A percentile compares a stretch with the other conserved stretches of the same genome.
These are phyloP conservation scores for Acholoe squamosa DNA, from an alignment of 2,888 invertebrate genomes.

Conservation along the genomic window DNA sequence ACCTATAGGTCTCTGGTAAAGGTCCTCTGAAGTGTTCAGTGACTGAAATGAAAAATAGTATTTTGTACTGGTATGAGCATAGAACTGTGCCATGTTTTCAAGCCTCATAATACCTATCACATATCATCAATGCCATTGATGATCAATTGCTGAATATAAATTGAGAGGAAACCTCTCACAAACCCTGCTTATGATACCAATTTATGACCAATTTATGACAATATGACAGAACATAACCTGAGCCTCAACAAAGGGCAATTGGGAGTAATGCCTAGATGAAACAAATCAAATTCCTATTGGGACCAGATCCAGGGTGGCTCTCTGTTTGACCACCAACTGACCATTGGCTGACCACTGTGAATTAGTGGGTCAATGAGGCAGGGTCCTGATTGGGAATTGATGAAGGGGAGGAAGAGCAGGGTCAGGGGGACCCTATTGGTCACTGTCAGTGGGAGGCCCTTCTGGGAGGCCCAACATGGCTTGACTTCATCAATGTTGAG, in stretches of 20 bases:
- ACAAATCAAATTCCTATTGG: slow-evolving; percentile 27
- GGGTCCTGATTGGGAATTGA: background rate
- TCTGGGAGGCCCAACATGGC: background rate
- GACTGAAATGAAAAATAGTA: too few species aligned
- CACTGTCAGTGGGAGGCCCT: background rate
- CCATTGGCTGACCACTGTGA: slow-evolving; percentile 1
- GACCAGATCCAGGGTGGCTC: background rate
- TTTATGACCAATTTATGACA: too few species aligned
- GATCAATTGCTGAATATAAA: too few species aligned
- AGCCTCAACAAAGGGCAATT: background rate
- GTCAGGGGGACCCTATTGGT: background rate
- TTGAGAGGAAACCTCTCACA: too few species aligned
- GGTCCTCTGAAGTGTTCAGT: too few species aligned
- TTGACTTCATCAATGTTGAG: slow-evolving; percentile 16
- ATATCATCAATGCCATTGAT: too few species aligned
- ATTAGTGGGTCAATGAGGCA: slow-evolving; percentile 10
- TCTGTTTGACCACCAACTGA: slow-evolving; percentile 7
- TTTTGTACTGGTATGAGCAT: too few species aligned
- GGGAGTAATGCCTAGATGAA: slow-evolving; percentile 9
- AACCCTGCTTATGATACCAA: too few species aligned
- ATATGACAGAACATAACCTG: too few species aligned
- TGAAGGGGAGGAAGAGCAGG: background rate
- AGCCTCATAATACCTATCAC: too few species aligned
- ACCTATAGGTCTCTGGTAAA: too few species aligned
- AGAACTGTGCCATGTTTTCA: too few species aligned